phyloP scores from a whole-genome alignment of 2,797 vertebrate genomes.

The Sardinella longiceps region DNA sequence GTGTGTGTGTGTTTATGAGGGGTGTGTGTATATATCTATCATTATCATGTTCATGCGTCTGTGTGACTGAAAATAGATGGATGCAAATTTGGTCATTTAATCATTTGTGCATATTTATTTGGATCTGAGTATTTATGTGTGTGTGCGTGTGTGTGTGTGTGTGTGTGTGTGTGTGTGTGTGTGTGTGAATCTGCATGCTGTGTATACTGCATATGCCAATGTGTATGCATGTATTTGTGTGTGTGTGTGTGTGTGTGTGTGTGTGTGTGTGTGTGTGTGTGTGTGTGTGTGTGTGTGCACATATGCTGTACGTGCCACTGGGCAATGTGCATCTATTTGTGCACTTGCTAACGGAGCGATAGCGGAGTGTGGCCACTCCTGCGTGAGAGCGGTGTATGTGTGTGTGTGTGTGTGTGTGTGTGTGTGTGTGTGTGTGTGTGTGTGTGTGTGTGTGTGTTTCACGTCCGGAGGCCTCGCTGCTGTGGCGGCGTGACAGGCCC shows the following conservation, averaged over 20 bases:
- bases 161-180: too few relatives aligned
- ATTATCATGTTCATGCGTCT: too few relatives aligned
- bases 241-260: not conserved
- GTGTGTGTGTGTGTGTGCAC: not conserved
- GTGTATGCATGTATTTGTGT: not conserved
- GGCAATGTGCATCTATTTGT: not conserved
- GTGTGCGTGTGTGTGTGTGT: too few relatives aligned
- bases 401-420: constrained; percentile 13
- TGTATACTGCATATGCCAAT: too few relatives aligned
- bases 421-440: constrained; percentile 11
- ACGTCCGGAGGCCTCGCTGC: not conserved
- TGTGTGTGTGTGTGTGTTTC: not conserved
- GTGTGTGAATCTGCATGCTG: too few relatives aligned
- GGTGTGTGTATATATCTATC: too few relatives aligned
- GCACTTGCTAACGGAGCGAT: not conserved
- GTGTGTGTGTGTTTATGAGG: not conserved
- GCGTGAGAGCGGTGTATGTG: not conserved
- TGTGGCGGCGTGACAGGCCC: not conserved
- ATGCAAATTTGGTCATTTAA: too few relatives aligned
- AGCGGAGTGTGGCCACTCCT: not conserved
- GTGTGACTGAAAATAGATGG: too few relatives aligned
- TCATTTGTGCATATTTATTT: too few relatives aligned
- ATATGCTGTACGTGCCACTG: not conserved
- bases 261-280: not conserved
- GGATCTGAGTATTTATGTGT: too few relatives aligned